Base-by-base conservation (phyloP, 2,113 vertebrate genomes). In the Rousettus leschenaultii region DNA sequence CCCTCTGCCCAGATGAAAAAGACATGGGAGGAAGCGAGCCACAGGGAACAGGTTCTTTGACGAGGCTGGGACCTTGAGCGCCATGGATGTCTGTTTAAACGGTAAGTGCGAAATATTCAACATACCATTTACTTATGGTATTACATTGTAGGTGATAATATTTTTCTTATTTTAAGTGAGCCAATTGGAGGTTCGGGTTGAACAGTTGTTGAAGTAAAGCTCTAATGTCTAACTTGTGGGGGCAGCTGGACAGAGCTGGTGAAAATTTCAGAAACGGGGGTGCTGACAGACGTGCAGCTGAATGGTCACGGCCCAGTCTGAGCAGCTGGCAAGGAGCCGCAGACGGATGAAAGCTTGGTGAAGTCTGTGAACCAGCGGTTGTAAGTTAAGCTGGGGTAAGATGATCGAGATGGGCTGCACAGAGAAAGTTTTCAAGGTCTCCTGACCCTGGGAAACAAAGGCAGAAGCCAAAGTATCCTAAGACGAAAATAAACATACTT, bases 41-140 rank as follows among this genome's bases (percentile, higher is more conserved):
- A 7, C 33, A n/a, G 43, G 68, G n/a, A 40, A 13, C 0, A 0
- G 7, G 3, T 7, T 18, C 63, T 26, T 15, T 18, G 19, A 14
- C 7, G 3, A 12, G 0, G 1, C 40, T 40, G 59, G 35, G 2
- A 38, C 7, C 55, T 22, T 2, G 28, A 82, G 33, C 10, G 19
- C 71, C 70, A 15, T 1, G 1, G 0, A n/a, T n/a, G n/a, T n/a
- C n/a, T 86, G 15, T 24, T 63, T 28, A 51, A 90, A 66, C 61
- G n/a, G 4, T 71, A 91, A 84, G 40, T n/a, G 38, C 18, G 43
- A 79, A n/a, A 85, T 53, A 5, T 13, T 55, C 73, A 71, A n/a
- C 5, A 63, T 45, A 73, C 18, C 7, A 40, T 43, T 65, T 70
- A 90, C n/a, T 68, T 57, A 35, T 1, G 33, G 22, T 14, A 43